A percentile compares a stretch with the other conserved stretches of the same genome.
Evolutionary conservation across 2,797 vertebrate species (phyloP).

Genomic region (Megaceryle alcyon): DNA sequence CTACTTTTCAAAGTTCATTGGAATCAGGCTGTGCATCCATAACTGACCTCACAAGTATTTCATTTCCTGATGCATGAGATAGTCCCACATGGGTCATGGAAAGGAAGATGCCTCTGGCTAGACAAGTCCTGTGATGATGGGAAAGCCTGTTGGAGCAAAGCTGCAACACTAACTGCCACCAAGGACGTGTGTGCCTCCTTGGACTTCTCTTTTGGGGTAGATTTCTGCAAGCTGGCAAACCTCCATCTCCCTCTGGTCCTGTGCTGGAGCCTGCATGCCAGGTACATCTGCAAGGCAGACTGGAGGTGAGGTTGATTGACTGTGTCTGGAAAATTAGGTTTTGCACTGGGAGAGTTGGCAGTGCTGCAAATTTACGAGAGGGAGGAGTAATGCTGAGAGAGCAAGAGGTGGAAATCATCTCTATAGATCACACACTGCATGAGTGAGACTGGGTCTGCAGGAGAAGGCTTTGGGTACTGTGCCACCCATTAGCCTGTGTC

Average conservation of each 20-base stretch:
- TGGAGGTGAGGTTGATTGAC: neutral
- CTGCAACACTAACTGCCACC: neutral
- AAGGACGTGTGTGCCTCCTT: neutral
- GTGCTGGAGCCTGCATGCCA: constrained; percentile 16
- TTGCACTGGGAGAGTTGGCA: neutral
- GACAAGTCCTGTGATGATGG: neutral
- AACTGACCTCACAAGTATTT: constrained; percentile 13
- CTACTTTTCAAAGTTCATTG: neutral
- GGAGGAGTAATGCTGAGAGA: neutral
- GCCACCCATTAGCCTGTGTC: neutral
- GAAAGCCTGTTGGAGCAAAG: neutral
- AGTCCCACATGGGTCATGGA: neutral
- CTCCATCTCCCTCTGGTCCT: neutral
- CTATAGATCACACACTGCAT: fast-evolving
- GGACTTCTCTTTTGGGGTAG: neutral
- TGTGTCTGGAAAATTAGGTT: neutral
- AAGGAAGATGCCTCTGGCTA: constrained; percentile 24
- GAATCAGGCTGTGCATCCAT: neutral
- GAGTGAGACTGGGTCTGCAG: neutral
- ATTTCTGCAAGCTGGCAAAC: neutral
- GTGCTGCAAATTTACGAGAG: neutral
- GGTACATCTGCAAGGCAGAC: neutral
- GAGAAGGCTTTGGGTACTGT: neutral
- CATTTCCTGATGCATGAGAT: constrained; percentile 1
- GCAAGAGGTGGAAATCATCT: neutral